These are phyloP conservation scores for Pachyrhynchus sulphureomaculatus DNA, from an alignment of 1,140 invertebrate genomes.

Conservation along the genomic window DNA sequence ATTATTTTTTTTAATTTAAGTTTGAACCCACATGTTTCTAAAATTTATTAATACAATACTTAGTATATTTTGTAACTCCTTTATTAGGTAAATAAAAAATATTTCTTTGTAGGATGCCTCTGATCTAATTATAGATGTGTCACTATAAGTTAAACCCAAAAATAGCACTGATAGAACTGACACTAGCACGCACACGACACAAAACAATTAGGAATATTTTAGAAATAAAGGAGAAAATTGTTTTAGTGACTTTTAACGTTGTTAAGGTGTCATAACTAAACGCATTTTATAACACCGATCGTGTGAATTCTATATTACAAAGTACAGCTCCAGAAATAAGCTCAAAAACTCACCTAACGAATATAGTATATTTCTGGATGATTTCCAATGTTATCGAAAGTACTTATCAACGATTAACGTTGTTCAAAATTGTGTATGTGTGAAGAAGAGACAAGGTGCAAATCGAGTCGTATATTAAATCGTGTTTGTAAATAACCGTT, in stretches of 20 bases:
- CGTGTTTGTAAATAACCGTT: conserved; percentile 3
- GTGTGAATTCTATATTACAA: conserved; percentile 34
- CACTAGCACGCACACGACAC: conserved; percentile 17
- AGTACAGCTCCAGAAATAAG: conserved; percentile 48
- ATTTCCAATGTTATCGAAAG: conserved; percentile 42
- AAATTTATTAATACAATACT: conserved; percentile 9
- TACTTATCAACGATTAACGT: conserved; percentile 42
- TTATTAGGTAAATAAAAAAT: conserved; percentile 12
- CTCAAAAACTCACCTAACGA: conserved; percentile 34
- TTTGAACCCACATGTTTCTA: not conserved
- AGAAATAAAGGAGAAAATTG: conserved; percentile 4
- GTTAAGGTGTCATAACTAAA: conserved; percentile 5
- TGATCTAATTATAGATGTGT: conserved; percentile 21
- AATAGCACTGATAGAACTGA: conserved; percentile 22
- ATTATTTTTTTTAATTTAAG: too few relatives aligned
- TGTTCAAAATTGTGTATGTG: conserved; percentile 5
- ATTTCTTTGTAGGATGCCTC: not conserved
- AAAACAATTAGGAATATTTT: not conserved
- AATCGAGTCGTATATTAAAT: conserved; percentile 6
- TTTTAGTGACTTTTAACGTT: conserved; percentile 12
- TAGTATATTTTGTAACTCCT: conserved; percentile 2
- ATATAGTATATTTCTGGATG: conserved; percentile 44
- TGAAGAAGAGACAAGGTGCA: not conserved
- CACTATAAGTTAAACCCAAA: conserved; percentile 28
- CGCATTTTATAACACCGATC: conserved; percentile 32